Conservation (phyloP, 2,888 invertebrate genomes). For the Orchesellides sinensis region DNA sequence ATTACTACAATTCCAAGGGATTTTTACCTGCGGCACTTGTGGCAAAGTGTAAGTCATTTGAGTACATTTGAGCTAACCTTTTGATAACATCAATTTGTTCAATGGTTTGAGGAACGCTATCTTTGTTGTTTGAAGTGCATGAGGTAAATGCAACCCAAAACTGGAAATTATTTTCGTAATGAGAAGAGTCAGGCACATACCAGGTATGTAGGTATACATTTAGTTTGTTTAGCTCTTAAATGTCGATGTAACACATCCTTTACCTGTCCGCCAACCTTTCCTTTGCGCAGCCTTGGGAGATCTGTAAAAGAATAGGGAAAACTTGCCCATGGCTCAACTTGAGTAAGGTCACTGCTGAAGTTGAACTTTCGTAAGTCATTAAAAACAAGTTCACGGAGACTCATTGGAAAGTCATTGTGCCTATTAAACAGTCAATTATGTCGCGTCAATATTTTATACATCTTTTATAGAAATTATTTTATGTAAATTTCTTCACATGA, state of each 20-base stretch:
- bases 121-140: constrained; percentile 82
- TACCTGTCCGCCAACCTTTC: constrained; percentile 78
- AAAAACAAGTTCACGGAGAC: constrained; percentile 75
- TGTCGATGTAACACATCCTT: background rate
- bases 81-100: constrained; percentile 84
- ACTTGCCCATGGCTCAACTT: constrained; percentile 75
- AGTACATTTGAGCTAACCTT: constrained; percentile 79
- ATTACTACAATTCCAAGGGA: background rate
- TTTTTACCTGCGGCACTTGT: constrained; percentile 78
- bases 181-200: background rate
- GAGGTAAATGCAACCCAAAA: constrained; percentile 83
- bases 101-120: constrained; percentile 82
- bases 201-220: background rate
- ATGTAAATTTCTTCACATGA: no score
- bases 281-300: constrained; percentile 77
- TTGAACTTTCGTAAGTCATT: constrained; percentile 76
- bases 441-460: no score
- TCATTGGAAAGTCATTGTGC: constrained; percentile 77
- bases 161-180: constrained; percentile 76
- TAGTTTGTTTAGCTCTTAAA: no score
- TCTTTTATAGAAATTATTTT: no score
- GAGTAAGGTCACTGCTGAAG: constrained; percentile 75
- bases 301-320: constrained; percentile 76
- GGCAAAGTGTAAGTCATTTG: constrained; percentile 79
- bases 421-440: no score